Evolutionary conservation across 2,888 invertebrate genomes (phyloP).

Genomic region (Acanthosepion lycidas): DNA sequence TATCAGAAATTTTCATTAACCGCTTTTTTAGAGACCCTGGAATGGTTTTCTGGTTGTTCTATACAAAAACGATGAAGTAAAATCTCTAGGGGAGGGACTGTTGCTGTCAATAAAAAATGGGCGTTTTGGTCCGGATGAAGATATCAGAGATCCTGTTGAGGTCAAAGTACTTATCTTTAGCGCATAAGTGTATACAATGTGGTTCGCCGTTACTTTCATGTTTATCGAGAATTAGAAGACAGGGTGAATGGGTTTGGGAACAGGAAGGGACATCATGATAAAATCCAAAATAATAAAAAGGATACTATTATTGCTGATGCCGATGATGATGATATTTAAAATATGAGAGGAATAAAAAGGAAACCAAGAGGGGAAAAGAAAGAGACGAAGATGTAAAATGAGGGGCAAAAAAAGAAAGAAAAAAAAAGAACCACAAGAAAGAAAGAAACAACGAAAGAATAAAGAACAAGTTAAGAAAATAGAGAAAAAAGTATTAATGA

Average conservation of each 20-base stretch:
- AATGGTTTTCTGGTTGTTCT: not conserved
- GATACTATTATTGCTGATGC: not conserved
- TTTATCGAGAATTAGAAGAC: not conserved
- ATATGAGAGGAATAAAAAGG: not conserved
- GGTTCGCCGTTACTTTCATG: not conserved
- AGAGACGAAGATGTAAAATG: not conserved
- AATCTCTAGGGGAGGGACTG: not conserved
- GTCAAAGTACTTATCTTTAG: not conserved
- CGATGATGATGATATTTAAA: slow-evolving; percentile 33
- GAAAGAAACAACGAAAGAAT: not conserved
- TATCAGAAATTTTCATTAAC: no score
- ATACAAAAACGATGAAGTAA: not conserved
- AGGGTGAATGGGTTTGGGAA: not conserved
- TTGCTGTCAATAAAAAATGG: not conserved
- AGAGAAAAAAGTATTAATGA: not conserved
- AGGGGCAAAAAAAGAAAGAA: not conserved
- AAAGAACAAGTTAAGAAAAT: not conserved
- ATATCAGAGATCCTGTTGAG: not conserved
- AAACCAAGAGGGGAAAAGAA: not conserved
- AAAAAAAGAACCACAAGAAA: not conserved
- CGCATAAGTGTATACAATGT: not conserved
- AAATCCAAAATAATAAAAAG: not conserved
- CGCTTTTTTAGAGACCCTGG: not conserved
- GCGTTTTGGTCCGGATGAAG: not conserved
- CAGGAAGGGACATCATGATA: not conserved